These are phyloP conservation scores for Melanotaenia pygmaea DNA, from an alignment of 2,797 vertebrate genomes.

Conservation along the genomic window DNA sequence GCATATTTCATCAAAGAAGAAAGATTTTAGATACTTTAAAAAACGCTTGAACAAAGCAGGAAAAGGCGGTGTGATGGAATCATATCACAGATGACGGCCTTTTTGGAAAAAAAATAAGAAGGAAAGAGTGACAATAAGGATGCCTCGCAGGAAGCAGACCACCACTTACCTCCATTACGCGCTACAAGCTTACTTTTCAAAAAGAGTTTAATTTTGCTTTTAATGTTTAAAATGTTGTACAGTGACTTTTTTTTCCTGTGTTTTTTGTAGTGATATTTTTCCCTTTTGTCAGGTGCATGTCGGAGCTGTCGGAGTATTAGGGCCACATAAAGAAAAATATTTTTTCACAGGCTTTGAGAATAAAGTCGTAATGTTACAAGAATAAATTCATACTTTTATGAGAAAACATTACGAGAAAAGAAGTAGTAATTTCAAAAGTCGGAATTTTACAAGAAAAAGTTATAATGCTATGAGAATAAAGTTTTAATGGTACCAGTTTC, in stretches of 20 bases:
- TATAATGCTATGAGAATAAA: too few relatives aligned
- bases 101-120: slow-evolving; percentile 16
- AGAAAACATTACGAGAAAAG: too few relatives aligned
- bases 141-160: slow-evolving; percentile 49
- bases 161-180: slow-evolving; percentile 64
- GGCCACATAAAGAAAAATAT: too few relatives aligned
- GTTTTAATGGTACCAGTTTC: too few relatives aligned
- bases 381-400: too few relatives aligned
- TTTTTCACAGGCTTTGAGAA: too few relatives aligned
- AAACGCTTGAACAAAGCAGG: slow-evolving; percentile 39
- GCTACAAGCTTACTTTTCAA: slow-evolving; percentile 41
- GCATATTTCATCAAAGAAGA: slow-evolving; percentile 31
- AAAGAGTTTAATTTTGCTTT: slow-evolving; percentile 26
- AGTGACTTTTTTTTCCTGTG: slow-evolving; percentile 22
- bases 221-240: slow-evolving; percentile 37
- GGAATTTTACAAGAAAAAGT: too few relatives aligned
- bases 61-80: slow-evolving; percentile 10
- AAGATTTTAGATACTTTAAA: slow-evolving; percentile 51
- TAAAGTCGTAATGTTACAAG: too few relatives aligned
- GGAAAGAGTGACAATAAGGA: slow-evolving; percentile 24
- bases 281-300: slow-evolving; percentile 31
- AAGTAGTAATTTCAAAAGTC: too few relatives aligned
- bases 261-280: background rate
- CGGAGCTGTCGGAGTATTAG: slow-evolving; percentile 19
- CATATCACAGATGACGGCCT: background rate